Conservation (phyloP, 1,140 invertebrate species). For the Trachymyrmex cornetzi region DNA sequence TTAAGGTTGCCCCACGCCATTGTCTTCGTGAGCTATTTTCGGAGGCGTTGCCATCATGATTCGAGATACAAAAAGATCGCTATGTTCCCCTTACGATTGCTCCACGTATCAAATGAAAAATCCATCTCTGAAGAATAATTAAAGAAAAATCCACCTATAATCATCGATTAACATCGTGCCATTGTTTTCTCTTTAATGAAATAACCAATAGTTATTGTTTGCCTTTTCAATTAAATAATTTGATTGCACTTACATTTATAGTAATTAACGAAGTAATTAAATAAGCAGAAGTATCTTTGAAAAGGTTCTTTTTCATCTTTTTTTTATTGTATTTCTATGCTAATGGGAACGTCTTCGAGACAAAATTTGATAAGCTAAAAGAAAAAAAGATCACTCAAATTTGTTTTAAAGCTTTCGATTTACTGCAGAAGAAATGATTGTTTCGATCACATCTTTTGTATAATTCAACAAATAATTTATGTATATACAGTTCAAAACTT, state of each 20-base stretch:
- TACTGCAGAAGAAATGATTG: neutral
- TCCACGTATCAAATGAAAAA: conserved; percentile 33
- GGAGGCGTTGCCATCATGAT: conserved; percentile 64
- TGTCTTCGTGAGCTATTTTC: conserved; percentile 69
- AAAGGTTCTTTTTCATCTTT: neutral
- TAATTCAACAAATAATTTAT: neutral
- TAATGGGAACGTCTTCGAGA: neutral
- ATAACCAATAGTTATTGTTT: neutral
- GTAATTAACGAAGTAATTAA: neutral
- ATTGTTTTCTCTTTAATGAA: conserved; percentile 20
- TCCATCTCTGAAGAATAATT: conserved; percentile 38
- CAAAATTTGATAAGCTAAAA: neutral
- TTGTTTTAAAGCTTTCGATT: neutral
- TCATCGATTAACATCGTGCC: conserved; percentile 1
- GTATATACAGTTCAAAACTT: neutral
- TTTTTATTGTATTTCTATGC: neutral
- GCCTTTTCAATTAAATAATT: conserved; percentile 3
- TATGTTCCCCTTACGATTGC: conserved; percentile 65
- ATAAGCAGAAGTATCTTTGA: neutral
- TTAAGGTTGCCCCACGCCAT: conserved; percentile 67
- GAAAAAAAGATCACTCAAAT: neutral
- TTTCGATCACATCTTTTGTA: neutral
- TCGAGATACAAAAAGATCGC: conserved; percentile 69
- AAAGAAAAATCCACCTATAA: conserved; percentile 10
- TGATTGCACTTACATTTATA: neutral